Evolutionary conservation across 1,140 invertebrate species (phyloP).

Genomic region (Drosophila paulistorum): DNA sequence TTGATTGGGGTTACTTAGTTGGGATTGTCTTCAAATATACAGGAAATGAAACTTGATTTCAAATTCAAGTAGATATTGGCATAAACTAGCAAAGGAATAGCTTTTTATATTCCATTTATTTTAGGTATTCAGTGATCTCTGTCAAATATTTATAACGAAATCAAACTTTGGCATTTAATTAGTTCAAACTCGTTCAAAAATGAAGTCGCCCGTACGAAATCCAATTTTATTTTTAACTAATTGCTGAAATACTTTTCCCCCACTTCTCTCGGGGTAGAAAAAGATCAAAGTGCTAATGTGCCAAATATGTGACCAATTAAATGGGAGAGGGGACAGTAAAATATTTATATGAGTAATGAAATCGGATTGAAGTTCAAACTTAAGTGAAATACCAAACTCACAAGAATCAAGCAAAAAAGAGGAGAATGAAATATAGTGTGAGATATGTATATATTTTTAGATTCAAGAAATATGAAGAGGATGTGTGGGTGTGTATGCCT

Average conservation of each 20-base stretch:
- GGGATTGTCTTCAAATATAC: neutral
- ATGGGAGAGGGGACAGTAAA: constrained; percentile 14
- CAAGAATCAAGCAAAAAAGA: constrained; percentile 1
- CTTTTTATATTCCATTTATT: neutral
- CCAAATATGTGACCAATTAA: constrained; percentile 49
- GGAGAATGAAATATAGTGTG: constrained; percentile 33
- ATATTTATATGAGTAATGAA: constrained; percentile 23
- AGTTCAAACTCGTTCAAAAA: too few species aligned
- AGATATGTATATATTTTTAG: constrained; percentile 40
- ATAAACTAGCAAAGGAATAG: constrained; percentile 6
- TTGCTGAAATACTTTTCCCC: neutral
- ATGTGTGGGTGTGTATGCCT: constrained; percentile 33
- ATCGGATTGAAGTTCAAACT: constrained; percentile 43
- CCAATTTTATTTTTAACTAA: neutral
- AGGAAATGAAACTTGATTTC: constrained; percentile 8
- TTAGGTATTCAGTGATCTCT: too few species aligned
- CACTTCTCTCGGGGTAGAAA: too few species aligned
- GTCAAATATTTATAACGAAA: too few species aligned
- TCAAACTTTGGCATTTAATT: too few species aligned
- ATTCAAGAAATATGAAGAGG: constrained; percentile 16
- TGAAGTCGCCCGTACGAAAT: too few species aligned
- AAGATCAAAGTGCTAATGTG: constrained; percentile 41
- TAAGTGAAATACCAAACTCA: constrained; percentile 6
- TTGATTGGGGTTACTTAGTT: constrained; percentile 10
- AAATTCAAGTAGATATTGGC: constrained; percentile 3